A percentile compares a stretch with the other conserved stretches of the same genome.
These are phyloP conservation scores for Tachina fera DNA, from an alignment of 2,888 invertebrate genomes.

Conservation along the genomic window DNA sequence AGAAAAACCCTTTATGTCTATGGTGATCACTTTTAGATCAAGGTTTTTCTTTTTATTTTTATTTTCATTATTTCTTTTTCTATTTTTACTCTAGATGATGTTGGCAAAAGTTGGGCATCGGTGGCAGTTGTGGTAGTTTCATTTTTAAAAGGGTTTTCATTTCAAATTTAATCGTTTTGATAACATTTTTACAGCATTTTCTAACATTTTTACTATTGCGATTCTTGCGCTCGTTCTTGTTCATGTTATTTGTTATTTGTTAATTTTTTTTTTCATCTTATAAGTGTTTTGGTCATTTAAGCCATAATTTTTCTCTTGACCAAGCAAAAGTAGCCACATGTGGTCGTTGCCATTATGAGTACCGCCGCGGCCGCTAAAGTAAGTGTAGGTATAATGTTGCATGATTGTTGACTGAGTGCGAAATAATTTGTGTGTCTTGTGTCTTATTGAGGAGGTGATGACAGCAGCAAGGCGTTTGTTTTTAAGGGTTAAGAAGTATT, in stretches of 20 bases:
- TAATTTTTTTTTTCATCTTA: neutral
- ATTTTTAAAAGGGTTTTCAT: slow-evolving; percentile 68
- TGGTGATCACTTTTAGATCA: slow-evolving; percentile 48
- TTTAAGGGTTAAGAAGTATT: slow-evolving; percentile 65
- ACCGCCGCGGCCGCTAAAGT: too few relatives aligned
- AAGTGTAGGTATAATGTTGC: slow-evolving; percentile 54
- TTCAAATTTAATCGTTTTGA: slow-evolving; percentile 71
- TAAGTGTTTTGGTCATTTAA: slow-evolving; percentile 21
- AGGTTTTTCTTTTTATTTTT: slow-evolving; percentile 8
- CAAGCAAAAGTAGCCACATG: slow-evolving; percentile 65
- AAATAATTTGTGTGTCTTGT: neutral
- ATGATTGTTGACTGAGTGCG: slow-evolving; percentile 16
- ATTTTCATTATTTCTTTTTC: neutral
- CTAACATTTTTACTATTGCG: slow-evolving; percentile 71
- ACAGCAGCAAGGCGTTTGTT: slow-evolving; percentile 59
- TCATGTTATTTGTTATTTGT: slow-evolving; percentile 22
- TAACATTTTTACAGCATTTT: slow-evolving; percentile 71
- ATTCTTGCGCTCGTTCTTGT: neutral
- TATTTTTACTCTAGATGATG: neutral
- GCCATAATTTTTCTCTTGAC: slow-evolving; percentile 59
- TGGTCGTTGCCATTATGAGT: slow-evolving; percentile 57
- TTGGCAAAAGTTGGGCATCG: slow-evolving; percentile 11
- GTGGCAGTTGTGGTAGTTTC: slow-evolving; percentile 55
- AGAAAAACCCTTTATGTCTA: slow-evolving; percentile 49
- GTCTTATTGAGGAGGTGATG: slow-evolving; percentile 62